Evolutionary conservation across 2,113 vertebrate genomes (phyloP).

Genomic region (Leucoraja erinaceus): DNA sequence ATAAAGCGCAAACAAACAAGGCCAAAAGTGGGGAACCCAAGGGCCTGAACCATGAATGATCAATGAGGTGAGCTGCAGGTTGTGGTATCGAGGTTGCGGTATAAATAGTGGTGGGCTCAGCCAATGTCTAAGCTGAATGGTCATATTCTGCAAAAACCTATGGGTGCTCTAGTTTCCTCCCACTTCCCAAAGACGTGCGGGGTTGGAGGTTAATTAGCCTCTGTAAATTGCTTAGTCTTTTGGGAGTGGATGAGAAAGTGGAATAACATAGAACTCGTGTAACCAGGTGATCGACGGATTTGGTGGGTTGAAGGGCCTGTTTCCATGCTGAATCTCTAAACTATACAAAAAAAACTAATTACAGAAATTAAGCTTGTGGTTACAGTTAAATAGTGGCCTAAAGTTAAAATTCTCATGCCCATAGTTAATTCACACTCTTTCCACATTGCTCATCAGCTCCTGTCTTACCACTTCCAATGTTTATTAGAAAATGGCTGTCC

Average conservation of each 20-base stretch:
- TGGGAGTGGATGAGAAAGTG: too few relatives aligned
- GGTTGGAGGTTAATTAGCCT: too few relatives aligned
- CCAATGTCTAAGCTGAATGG: neutral
- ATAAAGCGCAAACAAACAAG: neutral
- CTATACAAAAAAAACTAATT: too few relatives aligned
- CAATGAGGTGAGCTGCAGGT: neutral
- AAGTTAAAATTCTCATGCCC: neutral
- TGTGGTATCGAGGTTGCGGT: neutral
- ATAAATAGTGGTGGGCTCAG: neutral
- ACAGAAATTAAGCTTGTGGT: too few relatives aligned
- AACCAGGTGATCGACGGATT: too few relatives aligned
- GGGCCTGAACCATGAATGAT: neutral
- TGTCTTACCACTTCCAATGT: neutral
- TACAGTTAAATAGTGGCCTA: too few relatives aligned
- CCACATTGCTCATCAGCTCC: too few relatives aligned
- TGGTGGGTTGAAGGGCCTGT: too few relatives aligned
- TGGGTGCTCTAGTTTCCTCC: neutral
- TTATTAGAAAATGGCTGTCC: neutral
- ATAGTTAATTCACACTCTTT: neutral
- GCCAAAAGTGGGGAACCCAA: neutral
- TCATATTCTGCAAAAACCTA: neutral
- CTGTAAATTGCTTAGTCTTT: too few relatives aligned
- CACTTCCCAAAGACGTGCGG: too few relatives aligned
- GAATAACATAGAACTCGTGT: too few relatives aligned
- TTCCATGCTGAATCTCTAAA: too few relatives aligned